phyloP scores from a whole-genome alignment of 2,797 vertebrate genomes.

The Synaphobranchus kaupii region DNA sequence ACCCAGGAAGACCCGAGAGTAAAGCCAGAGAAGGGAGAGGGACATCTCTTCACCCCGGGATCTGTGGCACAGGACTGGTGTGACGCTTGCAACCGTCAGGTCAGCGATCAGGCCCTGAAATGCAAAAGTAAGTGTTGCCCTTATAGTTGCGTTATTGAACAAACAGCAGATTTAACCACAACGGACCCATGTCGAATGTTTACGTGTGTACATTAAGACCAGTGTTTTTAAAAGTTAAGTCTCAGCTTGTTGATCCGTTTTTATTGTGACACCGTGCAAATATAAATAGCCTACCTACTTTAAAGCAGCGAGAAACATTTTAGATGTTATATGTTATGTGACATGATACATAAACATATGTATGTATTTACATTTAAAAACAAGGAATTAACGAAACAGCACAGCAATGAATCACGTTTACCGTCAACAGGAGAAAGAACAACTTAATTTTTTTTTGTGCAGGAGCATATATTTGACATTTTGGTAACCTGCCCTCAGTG shows the following conservation, averaged over 20 bases:
- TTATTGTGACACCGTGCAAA: neutral
- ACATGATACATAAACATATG: neutral
- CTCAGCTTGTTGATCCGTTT: neutral
- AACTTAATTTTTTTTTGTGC: neutral
- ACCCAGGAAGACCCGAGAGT: constrained; percentile 74
- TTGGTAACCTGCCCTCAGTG: neutral
- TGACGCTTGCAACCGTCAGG: constrained; percentile 80
- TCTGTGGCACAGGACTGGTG: constrained; percentile 81
- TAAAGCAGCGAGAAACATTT: neutral
- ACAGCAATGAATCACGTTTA: constrained; percentile 1
- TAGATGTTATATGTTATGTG: neutral
- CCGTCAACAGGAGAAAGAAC: neutral
- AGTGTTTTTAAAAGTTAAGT: constrained; percentile 4
- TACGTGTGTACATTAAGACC: constrained; percentile 33
- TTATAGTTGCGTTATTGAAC: neutral
- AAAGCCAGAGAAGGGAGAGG: constrained; percentile 75
- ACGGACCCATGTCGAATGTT: constrained; percentile 7
- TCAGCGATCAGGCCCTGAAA: constrained; percentile 74
- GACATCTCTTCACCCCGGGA: constrained; percentile 75
- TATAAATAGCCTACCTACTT: neutral
- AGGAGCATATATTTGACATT: neutral
- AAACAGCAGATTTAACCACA: neutral
- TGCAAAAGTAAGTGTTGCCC: constrained; percentile 79
- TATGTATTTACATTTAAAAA: neutral
- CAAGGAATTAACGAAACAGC: neutral